phyloP scores from a whole-genome alignment of 1,140 invertebrate species.

The Megalonaias nervosa region DNA sequence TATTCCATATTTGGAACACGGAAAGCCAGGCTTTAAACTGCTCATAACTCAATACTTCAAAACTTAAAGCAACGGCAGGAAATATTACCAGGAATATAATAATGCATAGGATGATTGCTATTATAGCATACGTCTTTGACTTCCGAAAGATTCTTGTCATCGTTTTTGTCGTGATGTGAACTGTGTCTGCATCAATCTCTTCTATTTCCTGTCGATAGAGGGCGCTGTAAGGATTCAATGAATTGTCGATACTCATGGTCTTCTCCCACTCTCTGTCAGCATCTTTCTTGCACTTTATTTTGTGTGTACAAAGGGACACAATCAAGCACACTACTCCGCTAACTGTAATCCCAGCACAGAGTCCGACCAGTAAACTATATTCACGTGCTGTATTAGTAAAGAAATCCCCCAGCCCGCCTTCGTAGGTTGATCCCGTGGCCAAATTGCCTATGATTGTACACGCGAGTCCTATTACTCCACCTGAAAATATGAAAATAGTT shows the following conservation, averaged over 20 bases:
- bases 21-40: conserved; percentile 29
- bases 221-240: conserved; percentile 57
- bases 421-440: conserved; percentile 43
- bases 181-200: conserved; percentile 11
- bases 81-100: conserved; percentile 26
- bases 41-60: conserved; percentile 16
- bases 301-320: conserved; percentile 41
- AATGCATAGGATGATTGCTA: not conserved
- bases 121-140: conserved; percentile 1
- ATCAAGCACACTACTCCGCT: conserved; percentile 46
- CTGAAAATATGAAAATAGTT: conserved; percentile 14
- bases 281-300: conserved; percentile 26
- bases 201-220: conserved; percentile 43
- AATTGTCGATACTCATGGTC: conserved; percentile 65
- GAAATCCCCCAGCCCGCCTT: conserved; percentile 50
- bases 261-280: conserved; percentile 54
- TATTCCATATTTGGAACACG: conserved; percentile 17
- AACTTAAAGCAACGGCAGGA: conserved; percentile 19
- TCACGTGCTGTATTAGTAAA: conserved; percentile 49
- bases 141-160: conserved; percentile 28
- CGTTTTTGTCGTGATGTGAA: conserved; percentile 8
- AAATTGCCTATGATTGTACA: conserved; percentile 43
- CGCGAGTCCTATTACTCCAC: conserved; percentile 4
- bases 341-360: conserved; percentile 36
- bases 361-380: conserved; percentile 47